Evolutionary conservation across 2,113 vertebrate genomes (phyloP), one percentile per base, ranked within the genome.

Genomic region (Cairina moschata): DNA sequence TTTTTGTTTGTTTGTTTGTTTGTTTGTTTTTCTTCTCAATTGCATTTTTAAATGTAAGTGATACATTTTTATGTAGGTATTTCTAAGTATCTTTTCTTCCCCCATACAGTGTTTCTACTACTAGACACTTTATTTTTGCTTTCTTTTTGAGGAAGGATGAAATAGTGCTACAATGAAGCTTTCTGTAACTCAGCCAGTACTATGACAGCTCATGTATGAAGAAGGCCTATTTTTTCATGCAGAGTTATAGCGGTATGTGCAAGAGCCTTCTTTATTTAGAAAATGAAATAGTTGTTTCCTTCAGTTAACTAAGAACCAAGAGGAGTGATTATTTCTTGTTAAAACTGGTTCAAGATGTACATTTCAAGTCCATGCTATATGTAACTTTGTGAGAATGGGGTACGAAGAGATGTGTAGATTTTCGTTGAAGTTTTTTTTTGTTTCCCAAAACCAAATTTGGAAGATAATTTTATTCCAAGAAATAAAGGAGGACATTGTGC

Each of bases 141-240:
- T 73, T 73, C 13, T 91, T 48, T 44, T 83, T 74, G 36, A 62
- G 38, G 29, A 52, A 26, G 52, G 38, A 40, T 40, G 20, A 29
- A 44, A 6, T 38, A 66, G 17, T 50, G 40, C 31, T 60, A 15
- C 6, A 18, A 13, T 69, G 40, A 79, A 74, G 34, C 40, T 55
- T 5, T 83, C 78, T 6, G 2, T 50, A 55, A 22, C 2, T 4
- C n/a, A 1, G 0, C 9, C 42, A 71, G 42, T 63, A 20, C 28
- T 44, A 20, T 65, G 56, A 44, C 23, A 11, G 6, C 34, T 50
- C 46, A 15, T 69, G 15, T 44, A 28, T 71, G 78, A 78, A n/a
- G 60, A 26, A 34, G 34, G n/a, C 56, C 26, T 25, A 8, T 73
- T 77, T 86, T 63, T 63, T 40, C 16, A 11, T 50, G 38, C 36